phyloP scores from a whole-genome alignment of 2,888 invertebrate genomes.

The Lasioglossum figueresi region DNA sequence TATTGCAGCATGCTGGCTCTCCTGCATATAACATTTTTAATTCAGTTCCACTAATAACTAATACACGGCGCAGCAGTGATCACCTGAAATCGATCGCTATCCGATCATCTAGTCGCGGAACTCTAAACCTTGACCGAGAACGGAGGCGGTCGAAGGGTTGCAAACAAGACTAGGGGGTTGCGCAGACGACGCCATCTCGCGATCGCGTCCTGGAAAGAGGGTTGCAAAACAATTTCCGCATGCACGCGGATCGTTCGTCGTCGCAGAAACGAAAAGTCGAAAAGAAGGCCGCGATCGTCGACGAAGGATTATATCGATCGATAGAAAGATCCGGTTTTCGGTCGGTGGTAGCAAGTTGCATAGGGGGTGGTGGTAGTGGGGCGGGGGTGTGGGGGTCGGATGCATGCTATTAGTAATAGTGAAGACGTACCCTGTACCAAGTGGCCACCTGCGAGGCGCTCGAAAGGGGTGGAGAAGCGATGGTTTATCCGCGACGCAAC shows the following conservation, averaged over 20 bases:
- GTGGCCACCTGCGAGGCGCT: conserved; percentile 91
- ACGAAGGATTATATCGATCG: neutral
- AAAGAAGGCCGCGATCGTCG: conserved; percentile 22
- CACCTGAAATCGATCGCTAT: neutral
- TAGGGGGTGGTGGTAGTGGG: neutral
- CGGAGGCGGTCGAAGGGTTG: neutral
- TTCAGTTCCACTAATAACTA: neutral
- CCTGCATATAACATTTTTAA: neutral
- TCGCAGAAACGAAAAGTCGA: conserved; percentile 17
- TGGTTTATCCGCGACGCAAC: conserved; percentile 71
- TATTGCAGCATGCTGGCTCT: neutral
- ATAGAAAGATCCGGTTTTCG: no score
- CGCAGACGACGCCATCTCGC: conserved; percentile 14
- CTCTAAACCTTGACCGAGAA: neutral
- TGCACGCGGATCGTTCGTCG: conserved; percentile 10
- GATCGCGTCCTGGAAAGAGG: conserved; percentile 1
- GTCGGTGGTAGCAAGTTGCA: conserved; percentile 12
- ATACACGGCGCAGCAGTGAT: neutral
- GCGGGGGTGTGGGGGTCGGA: conserved; percentile 50
- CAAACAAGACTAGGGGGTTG: conserved; percentile 11
- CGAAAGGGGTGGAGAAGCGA: conserved; percentile 80
- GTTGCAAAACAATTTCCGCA: conserved; percentile 1
- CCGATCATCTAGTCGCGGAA: neutral
- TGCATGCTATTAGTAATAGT: conserved; percentile 83
- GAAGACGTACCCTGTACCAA: conserved; percentile 95